Conservation (phyloP, 2,888 invertebrate species). For the Argyresthia goedartella region DNA sequence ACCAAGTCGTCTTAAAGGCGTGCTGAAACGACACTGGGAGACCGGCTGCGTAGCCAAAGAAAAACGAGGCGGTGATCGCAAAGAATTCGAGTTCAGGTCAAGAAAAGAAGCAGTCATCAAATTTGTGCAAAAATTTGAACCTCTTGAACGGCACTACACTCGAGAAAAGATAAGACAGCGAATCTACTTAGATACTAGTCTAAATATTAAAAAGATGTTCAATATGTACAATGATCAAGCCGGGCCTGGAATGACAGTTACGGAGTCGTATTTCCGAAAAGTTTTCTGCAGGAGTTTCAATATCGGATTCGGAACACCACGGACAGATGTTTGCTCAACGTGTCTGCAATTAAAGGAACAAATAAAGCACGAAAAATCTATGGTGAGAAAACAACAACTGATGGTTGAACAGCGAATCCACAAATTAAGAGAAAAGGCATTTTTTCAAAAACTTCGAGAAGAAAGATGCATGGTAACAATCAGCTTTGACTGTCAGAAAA, state of each 20-base stretch:
- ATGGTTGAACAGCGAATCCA: background rate
- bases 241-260: constrained; percentile 1
- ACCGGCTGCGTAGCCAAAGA: too few relatives aligned
- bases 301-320: constrained; percentile 12
- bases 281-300: constrained; percentile 11
- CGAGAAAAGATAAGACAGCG: too few relatives aligned
- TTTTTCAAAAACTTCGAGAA: background rate
- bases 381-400: background rate
- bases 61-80: too few relatives aligned
- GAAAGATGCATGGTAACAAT: background rate
- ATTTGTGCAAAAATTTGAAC: too few relatives aligned
- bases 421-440: background rate
- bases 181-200: background rate
- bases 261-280: constrained; percentile 9
- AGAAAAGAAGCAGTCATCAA: too few relatives aligned
- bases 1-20: too few relatives aligned
- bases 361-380: constrained; percentile 4
- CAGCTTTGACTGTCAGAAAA: constrained; percentile 1
- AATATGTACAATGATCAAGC: constrained; percentile 9
- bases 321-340: constrained; percentile 12
- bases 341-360: constrained; percentile 10
- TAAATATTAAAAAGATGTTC: background rate
- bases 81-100: too few relatives aligned
- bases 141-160: too few relatives aligned
- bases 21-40: too few relatives aligned